Evolutionary conservation across 2,888 invertebrate genomes (phyloP), one percentile per base, ranked within the genome.

Genomic region (Dastarcus helophoroides): DNA sequence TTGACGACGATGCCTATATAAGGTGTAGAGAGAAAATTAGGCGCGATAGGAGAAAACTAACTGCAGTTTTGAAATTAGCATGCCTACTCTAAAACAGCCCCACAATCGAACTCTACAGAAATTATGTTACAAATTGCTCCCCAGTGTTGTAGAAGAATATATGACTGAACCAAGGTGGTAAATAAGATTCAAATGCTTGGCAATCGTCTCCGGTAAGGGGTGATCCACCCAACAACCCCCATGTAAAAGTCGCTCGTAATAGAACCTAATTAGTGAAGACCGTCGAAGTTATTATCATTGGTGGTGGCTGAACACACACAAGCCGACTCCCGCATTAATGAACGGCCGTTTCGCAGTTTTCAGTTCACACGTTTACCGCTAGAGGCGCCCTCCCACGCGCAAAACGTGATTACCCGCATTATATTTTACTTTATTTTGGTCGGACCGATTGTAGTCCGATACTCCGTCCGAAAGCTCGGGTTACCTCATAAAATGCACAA

Each of bases 381-480:
- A 8, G 30, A 26, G 39, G 37, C 42, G 46, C 44, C 43, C 46
- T 43, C 48, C 46, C 49, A 50, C 49, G 37, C 46, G 36, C 36
- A 14, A 21, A 15, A 21, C 12, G 22, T 35, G 37, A 37, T 37
- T 37, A 36, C 37, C 40, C 40, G 37, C 40, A 40, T 40, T 13
- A 32, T 37, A 41, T 36, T 44, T 41, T 40, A 31, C 43, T 46
- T 44, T 43, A 43, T 41, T 41, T 48, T 39, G 38, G 46, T 41
- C 47, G 48, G 46, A 35, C 27, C 41, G 47, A 50, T 47, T 49
- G 50, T 51, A 51, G 50, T 51, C 43, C 42, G 50, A 50, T 50
- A 50, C 50, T 41, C 36, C 45, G n/a, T 36, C 42, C 40, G 39
- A 48, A 49, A 46, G 51, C 44, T 47, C 45, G 30, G 37, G 47